Evolutionary conservation across 2,797 vertebrate species (phyloP).

Genomic region (Setipinna tenuifilis): DNA sequence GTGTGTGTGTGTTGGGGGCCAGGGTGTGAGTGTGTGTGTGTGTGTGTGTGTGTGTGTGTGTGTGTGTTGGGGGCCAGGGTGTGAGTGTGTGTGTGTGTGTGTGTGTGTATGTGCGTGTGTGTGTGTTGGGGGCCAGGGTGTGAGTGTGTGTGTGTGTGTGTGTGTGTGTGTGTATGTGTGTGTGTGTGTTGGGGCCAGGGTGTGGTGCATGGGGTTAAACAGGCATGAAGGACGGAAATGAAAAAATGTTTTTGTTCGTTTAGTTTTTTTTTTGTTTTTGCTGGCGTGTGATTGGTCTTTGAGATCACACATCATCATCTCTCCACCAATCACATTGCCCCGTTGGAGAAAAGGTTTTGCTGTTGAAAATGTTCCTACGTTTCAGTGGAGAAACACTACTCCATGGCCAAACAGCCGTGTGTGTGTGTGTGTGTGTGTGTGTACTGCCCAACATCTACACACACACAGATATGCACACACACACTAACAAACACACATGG

Average conservation of each 20-base stretch:
- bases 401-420: background rate
- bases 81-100: no score
- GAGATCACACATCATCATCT: background rate
- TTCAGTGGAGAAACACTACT: background rate
- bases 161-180: constrained; percentile 14
- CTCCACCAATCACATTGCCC: background rate
- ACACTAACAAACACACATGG: no score
- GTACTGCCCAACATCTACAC: background rate
- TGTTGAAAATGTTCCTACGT: background rate
- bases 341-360: background rate
- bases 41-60: background rate
- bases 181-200: background rate
- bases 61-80: background rate
- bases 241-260: background rate
- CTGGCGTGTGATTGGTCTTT: background rate
- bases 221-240: background rate
- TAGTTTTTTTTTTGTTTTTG: background rate
- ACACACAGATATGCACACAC: background rate
- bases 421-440: background rate
- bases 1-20: background rate
- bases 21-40: no score
- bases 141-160: background rate
- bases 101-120: constrained; percentile 15
- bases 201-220: background rate
- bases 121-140: background rate